These are phyloP conservation scores for Sternotherus odoratus DNA, from an alignment of 2,797 vertebrate genomes.

Conservation along the genomic window DNA sequence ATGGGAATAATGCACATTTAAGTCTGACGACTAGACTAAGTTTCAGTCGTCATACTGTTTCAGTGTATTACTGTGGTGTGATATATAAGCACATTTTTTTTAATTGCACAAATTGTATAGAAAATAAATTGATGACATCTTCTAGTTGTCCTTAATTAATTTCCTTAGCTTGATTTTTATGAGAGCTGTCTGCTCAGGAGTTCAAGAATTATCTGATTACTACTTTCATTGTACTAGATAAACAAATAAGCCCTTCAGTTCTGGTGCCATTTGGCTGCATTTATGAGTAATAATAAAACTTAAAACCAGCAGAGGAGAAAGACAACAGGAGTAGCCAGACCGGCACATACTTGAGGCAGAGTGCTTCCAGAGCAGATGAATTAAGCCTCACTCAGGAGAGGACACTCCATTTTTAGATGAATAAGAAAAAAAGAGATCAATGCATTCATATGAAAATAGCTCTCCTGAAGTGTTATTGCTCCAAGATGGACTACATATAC, in stretches of 20 bases:
- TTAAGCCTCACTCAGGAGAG: background rate
- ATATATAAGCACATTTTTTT: background rate
- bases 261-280: conserved; percentile 16
- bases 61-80: background rate
- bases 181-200: background rate
- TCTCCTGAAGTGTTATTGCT: conserved; percentile 12
- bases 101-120: background rate
- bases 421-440: conserved; percentile 18
- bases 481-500: conserved; percentile 13
- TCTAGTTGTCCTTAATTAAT: background rate
- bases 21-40: background rate
- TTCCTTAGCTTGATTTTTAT: conserved; percentile 9
- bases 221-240: background rate
- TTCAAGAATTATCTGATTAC: background rate
- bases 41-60: background rate
- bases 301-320: background rate
- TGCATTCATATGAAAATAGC: background rate
- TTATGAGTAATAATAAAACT: conserved; percentile 28
- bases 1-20: background rate
- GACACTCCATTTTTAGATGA: conserved; percentile 9
- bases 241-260: conserved; percentile 12
- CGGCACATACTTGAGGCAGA: background rate
- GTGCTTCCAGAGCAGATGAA: conserved; percentile 4
- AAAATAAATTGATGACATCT: background rate
- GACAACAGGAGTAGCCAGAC: background rate